phyloP scores from a whole-genome alignment of 2,888 invertebrate species.

The Eupeodes luniger region DNA sequence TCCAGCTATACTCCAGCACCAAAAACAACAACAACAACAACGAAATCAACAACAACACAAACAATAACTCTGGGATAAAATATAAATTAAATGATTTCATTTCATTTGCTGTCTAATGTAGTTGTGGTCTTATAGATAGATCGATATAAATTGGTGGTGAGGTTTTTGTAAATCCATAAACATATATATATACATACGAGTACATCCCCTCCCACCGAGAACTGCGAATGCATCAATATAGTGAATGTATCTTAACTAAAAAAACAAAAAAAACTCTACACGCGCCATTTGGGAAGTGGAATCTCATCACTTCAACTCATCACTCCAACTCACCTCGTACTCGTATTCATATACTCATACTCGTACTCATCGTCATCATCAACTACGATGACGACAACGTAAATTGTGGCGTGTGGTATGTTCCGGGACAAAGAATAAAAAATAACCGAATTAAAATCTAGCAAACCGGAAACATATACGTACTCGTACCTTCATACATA shows the following conservation, averaged over 20 bases:
- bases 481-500: neutral
- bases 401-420: constrained; percentile 37
- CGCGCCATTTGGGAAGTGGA: constrained; percentile 16
- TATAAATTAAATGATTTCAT: constrained; percentile 64
- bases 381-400: neutral
- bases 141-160: constrained; percentile 46
- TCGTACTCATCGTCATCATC: neutral
- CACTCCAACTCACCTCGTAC: neutral
- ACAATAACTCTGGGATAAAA: constrained; percentile 30
- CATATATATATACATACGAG: neutral
- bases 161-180: neutral
- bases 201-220: neutral
- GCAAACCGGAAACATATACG: constrained; percentile 34
- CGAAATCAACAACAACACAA: neutral
- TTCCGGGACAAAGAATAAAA: constrained; percentile 9
- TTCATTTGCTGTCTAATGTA: constrained; percentile 52
- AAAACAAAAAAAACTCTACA: neutral
- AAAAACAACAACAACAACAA: neutral
- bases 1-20: neutral
- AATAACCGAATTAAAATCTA: constrained; percentile 26
- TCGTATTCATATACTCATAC: no score
- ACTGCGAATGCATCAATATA: neutral
- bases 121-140: constrained; percentile 35
- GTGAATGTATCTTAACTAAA: neutral
- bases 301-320: constrained; percentile 31